These are phyloP conservation scores for Xenopus petersii DNA, from an alignment of 2,797 vertebrate species.

Conservation along the genomic window DNA sequence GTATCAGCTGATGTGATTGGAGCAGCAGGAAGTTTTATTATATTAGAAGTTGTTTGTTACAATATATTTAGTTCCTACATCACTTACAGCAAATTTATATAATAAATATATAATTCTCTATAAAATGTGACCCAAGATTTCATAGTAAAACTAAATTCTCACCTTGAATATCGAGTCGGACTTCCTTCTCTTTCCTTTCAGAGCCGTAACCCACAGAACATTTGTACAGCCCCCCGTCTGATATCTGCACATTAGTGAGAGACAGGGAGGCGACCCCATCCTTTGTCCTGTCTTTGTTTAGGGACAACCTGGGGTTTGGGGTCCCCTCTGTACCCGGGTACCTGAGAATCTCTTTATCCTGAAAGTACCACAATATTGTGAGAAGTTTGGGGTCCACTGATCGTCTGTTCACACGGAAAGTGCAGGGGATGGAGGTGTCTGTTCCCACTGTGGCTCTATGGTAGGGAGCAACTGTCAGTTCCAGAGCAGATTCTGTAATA, in stretches of 20 bases:
- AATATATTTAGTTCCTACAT: no score
- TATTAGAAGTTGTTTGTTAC: background rate
- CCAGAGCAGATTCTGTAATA: background rate
- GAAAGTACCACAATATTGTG: background rate
- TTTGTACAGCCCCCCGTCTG: slow-evolving; percentile 6
- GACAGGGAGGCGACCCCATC: slow-evolving; percentile 1
- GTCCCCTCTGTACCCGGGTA: background rate
- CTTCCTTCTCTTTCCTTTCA: background rate
- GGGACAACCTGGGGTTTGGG: background rate
- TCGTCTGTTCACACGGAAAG: background rate
- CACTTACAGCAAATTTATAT: background rate
- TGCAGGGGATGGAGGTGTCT: background rate
- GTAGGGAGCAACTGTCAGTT: background rate
- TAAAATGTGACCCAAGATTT: no score
- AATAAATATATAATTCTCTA: no score
- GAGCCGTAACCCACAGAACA: background rate
- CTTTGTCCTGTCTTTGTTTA: background rate
- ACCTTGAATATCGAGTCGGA: slow-evolving; percentile 7
- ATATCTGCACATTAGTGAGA: background rate
- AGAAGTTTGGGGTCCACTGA: background rate
- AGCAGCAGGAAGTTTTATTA: no score
- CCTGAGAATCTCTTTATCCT: background rate
- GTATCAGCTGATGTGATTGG: background rate
- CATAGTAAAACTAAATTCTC: background rate
- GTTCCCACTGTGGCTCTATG: background rate